Conservation (phyloP, 2,113 vertebrate species). For the Nibea coibor region DNA sequence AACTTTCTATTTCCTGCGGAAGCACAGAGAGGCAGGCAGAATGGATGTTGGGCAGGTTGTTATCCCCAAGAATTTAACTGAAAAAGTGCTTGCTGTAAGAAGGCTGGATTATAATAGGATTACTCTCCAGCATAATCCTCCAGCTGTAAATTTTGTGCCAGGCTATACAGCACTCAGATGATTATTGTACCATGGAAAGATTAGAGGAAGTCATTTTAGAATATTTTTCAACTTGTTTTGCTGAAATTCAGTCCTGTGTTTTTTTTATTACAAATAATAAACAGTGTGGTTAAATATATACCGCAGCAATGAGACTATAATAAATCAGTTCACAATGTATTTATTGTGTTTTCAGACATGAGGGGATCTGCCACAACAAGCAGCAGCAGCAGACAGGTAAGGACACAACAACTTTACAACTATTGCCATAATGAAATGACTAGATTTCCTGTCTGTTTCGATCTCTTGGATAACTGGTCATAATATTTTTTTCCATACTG, state of each 20-base stretch:
- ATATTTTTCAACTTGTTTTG: neutral
- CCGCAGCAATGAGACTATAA: neutral
- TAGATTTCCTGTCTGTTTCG: neutral
- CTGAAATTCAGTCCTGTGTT: neutral
- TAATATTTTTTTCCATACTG: neutral
- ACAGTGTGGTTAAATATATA: neutral
- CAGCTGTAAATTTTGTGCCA: slow-evolving; percentile 17
- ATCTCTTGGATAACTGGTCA: neutral
- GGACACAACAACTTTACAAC: slow-evolving; percentile 8
- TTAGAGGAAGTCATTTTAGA: neutral
- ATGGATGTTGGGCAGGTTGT: slow-evolving; percentile 18
- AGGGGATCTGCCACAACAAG: slow-evolving; percentile 2
- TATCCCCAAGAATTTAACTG: slow-evolving; percentile 38
- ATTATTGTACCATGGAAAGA: slow-evolving; percentile 21
- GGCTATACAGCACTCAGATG: slow-evolving; percentile 16
- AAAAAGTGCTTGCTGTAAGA: slow-evolving; percentile 39
- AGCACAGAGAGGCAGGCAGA: neutral
- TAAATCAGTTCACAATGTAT: neutral
- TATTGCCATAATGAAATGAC: neutral
- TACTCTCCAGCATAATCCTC: slow-evolving; percentile 50
- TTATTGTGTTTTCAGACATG: slow-evolving; percentile 59
- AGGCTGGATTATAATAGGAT: slow-evolving; percentile 53
- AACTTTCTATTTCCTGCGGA: neutral
- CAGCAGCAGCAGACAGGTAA: slow-evolving; percentile 62
- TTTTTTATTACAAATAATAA: neutral